A percentile compares a stretch with the other conserved stretches of the same genome.
phyloP scores from a whole-genome alignment of 35 echinoderm and acorn worm species.

The Amphiura filiformis region DNA sequence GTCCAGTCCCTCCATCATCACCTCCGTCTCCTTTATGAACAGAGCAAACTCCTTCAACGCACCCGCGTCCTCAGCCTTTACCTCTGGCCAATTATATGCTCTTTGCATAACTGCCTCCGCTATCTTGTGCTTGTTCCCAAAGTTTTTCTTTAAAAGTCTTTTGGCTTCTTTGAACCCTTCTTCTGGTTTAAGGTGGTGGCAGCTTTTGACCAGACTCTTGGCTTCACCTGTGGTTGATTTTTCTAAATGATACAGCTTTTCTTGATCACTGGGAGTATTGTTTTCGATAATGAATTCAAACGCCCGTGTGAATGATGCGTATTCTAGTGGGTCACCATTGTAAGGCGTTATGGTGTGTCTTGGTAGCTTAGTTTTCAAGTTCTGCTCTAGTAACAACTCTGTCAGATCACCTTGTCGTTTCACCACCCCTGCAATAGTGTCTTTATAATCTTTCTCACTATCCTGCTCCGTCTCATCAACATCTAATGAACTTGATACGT shows the following conservation, averaged over 20 bases:
- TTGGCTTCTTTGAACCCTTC: constrained; percentile 13
- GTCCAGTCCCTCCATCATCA: not conserved
- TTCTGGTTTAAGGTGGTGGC: constrained; percentile 21
- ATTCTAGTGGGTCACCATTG: constrained; percentile 46
- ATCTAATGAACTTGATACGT: too few relatives aligned
- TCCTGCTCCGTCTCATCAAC: too few relatives aligned
- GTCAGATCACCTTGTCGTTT: too few relatives aligned
- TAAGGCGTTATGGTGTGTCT: constrained; percentile 23
- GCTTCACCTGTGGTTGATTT: constrained; percentile 54
- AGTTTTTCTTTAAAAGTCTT: constrained; percentile 42
- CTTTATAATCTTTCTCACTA: too few relatives aligned
- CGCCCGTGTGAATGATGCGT: constrained; percentile 37
- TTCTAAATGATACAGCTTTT: constrained; percentile 35
- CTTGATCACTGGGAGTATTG: not conserved
- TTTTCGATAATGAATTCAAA: constrained; percentile 55
- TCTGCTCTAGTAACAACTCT: too few relatives aligned
- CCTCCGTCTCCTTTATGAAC: constrained; percentile 38
- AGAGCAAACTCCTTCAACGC: constrained; percentile 48
- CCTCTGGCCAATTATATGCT: constrained; percentile 26
- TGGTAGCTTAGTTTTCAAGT: constrained; percentile 19
- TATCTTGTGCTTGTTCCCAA: constrained; percentile 29
- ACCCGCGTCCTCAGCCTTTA: constrained; percentile 7
- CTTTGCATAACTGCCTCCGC: constrained; percentile 42
- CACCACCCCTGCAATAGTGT: too few relatives aligned
- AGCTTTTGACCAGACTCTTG: constrained; percentile 32